Conservation (phyloP, 1,140 invertebrate genomes). For the Uloborus diversus region DNA sequence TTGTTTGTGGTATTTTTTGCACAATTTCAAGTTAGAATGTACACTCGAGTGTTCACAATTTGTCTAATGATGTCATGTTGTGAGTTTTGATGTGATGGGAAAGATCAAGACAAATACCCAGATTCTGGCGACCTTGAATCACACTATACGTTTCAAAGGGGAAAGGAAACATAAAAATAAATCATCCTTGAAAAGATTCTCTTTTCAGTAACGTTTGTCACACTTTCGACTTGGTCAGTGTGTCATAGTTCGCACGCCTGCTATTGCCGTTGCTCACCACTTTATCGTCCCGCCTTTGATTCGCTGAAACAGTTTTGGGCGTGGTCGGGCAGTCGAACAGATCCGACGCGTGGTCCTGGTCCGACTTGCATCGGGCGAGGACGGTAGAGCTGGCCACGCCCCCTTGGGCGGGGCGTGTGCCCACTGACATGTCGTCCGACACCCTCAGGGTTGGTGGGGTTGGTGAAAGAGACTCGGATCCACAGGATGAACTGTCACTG, state of each 20-base stretch:
- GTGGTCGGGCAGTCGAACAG: constrained; percentile 43
- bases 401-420: background rate
- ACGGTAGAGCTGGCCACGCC: constrained; percentile 18
- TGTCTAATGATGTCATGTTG: no score
- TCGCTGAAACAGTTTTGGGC: background rate
- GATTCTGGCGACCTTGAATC: background rate
- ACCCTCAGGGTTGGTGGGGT: constrained; percentile 58
- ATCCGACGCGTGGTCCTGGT: constrained; percentile 58
- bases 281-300: background rate
- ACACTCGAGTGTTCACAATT: no score
- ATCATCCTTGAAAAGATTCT: no score
- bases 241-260: constrained; percentile 12
- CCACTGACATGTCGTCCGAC: constrained; percentile 58
- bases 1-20: no score
- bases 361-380: constrained; percentile 59
- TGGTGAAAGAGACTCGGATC: constrained; percentile 76
- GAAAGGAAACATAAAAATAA: constrained; percentile 12
- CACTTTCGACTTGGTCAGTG: constrained; percentile 13
- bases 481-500: constrained; percentile 83
- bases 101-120: no score
- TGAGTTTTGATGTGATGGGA: no score
- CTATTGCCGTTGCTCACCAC: constrained; percentile 23
- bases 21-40: no score
- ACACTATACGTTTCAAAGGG: background rate
- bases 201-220: background rate